A percentile compares a stretch with the other conserved stretches of the same genome.
Evolutionary conservation across 2,113 vertebrate genomes (phyloP).

Genomic region (Sinocyclocheilus rhinocerous): DNA sequence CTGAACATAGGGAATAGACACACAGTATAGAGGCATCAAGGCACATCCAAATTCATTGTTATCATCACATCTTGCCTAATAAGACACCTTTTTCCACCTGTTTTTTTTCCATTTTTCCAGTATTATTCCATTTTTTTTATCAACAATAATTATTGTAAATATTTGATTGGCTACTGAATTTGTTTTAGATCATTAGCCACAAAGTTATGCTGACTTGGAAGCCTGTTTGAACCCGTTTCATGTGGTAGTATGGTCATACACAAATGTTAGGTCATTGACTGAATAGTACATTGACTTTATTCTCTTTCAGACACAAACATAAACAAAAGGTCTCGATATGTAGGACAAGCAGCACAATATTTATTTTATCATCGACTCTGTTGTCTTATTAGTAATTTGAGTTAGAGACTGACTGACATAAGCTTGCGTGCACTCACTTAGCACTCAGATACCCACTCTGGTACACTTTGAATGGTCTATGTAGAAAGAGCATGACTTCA

Average conservation of each 20-base stretch:
- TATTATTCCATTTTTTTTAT: neutral
- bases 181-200: neutral
- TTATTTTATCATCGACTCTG: neutral
- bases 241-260: neutral
- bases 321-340: neutral
- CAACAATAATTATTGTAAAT: neutral
- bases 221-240: neutral
- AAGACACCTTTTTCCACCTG: neutral
- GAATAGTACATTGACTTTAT: neutral
- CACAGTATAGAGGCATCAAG: neutral
- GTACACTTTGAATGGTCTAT: neutral
- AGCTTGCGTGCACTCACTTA: neutral
- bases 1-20: neutral
- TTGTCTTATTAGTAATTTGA: too few species aligned
- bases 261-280: neutral
- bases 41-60: neutral
- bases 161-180: neutral
- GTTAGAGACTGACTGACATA: constrained; percentile 3
- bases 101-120: neutral
- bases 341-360: neutral
- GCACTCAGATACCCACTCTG: neutral
- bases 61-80: neutral
- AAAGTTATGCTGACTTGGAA: neutral
- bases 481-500: constrained; percentile 7
- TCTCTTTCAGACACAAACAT: neutral